phyloP scores from a whole-genome alignment of 2,113 vertebrate species.

The Spheniscus mendiculus region DNA sequence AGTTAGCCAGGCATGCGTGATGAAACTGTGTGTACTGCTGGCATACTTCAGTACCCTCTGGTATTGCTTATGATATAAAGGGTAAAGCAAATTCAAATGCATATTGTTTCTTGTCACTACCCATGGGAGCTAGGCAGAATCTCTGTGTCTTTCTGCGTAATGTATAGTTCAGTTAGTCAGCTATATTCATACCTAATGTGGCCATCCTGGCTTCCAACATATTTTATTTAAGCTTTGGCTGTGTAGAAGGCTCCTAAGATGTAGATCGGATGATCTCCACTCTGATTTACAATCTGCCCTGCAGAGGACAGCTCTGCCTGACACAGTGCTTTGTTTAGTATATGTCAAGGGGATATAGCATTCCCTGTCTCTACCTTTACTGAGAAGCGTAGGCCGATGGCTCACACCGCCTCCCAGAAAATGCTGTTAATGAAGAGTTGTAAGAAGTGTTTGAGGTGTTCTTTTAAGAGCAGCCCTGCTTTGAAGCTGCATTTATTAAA shows the following conservation, averaged over 20 bases:
- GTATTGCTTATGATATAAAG: background rate
- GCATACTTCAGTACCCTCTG: background rate
- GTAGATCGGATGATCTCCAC: background rate
- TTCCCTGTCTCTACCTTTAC: background rate
- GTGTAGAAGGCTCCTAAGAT: background rate
- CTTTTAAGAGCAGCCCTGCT: background rate
- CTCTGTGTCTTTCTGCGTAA: background rate
- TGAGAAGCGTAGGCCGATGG: background rate
- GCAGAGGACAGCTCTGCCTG: background rate
- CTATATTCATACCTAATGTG: background rate
- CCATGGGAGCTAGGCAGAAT: background rate
- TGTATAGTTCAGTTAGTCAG: background rate
- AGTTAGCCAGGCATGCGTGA: background rate
- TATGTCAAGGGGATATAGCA: background rate
- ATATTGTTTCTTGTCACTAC: background rate
- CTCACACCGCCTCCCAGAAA: background rate
- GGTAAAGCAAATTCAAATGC: background rate
- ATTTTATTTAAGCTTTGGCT: background rate
- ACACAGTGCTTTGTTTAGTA: background rate
- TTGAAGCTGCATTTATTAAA: background rate
- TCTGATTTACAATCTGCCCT: background rate
- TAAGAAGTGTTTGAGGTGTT: background rate
- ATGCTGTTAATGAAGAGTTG: background rate
- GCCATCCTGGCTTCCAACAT: background rate
- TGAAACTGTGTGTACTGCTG: background rate